Evolutionary conservation across 2,888 invertebrate species (phyloP).

Genomic region (Microplitis manilae): DNA sequence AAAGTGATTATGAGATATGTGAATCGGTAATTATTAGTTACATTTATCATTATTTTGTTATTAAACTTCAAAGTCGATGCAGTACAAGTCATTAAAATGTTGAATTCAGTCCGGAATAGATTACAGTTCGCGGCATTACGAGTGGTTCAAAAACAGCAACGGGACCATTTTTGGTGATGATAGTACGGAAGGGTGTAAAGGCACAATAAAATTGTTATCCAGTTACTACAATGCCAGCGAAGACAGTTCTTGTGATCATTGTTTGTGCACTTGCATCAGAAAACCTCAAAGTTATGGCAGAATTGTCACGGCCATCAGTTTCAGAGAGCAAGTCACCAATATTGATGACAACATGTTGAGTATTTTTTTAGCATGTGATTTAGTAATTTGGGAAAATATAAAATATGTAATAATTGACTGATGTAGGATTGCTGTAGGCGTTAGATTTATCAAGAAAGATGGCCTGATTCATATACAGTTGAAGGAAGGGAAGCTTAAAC

Average conservation of each 20-base stretch:
- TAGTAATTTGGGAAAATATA: neutral
- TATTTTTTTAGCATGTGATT: neutral
- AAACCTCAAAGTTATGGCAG: neutral
- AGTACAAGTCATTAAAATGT: neutral
- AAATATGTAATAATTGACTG: neutral
- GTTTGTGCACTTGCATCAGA: neutral
- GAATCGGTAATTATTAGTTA: neutral
- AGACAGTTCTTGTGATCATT: neutral
- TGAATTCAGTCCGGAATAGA: neutral
- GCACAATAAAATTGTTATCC: neutral
- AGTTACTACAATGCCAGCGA: neutral
- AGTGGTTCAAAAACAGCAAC: neutral
- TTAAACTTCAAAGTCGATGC: neutral
- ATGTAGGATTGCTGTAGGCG: neutral
- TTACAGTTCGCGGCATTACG: neutral
- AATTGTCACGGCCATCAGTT: neutral
- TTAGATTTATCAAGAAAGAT: neutral
- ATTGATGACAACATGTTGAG: neutral
- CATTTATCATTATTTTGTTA: neutral
- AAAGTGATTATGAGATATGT: neutral
- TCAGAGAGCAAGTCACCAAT: neutral
- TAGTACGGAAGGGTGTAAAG: neutral
- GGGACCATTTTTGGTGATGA: neutral
- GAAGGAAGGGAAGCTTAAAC: neutral
- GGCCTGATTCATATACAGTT: neutral